Evolutionary conservation across 1,140 invertebrate genomes (phyloP).

Genomic region (Nasonia vitripennis): DNA sequence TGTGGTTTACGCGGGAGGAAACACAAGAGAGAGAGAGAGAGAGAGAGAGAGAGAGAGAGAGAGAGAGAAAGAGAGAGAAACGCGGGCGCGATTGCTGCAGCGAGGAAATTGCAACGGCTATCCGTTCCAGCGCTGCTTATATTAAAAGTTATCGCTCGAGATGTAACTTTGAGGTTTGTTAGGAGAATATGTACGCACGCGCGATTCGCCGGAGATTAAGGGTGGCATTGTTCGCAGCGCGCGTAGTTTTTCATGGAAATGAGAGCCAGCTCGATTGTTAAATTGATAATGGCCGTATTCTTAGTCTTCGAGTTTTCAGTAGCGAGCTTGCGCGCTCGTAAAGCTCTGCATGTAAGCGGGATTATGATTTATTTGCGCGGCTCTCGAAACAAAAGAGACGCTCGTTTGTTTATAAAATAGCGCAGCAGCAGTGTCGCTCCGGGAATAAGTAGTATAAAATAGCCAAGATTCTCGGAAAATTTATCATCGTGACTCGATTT

Average conservation of each 20-base stretch:
- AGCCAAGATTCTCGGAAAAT: background rate
- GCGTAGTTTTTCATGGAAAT: background rate
- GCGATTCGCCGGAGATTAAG: background rate
- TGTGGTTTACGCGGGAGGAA: conserved; percentile 46
- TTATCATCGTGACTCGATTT: conserved; percentile 31
- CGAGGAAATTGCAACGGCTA: conserved; percentile 23
- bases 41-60: too few species aligned
- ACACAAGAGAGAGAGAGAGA: background rate
- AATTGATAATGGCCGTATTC: too few species aligned
- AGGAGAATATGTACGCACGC: background rate
- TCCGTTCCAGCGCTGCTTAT: background rate
- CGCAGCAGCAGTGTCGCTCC: background rate
- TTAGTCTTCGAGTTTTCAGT: too few species aligned
- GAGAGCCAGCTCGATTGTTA: background rate
- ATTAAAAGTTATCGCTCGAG: conserved; percentile 20
- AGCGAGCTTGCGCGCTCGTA: background rate
- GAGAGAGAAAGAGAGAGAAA: background rate
- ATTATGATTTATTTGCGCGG: background rate
- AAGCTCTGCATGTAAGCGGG: background rate
- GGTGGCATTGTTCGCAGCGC: background rate
- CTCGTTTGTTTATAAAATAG: too few species aligned
- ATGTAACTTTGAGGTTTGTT: conserved; percentile 4
- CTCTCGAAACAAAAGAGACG: background rate
- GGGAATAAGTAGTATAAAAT: background rate
- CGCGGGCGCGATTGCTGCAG: background rate